Percentiles rank a stretch among this genome's conserved stretches.
phyloP scores from a whole-genome alignment of 2,113 vertebrate genomes.

The Melozone crissalis region DNA sequence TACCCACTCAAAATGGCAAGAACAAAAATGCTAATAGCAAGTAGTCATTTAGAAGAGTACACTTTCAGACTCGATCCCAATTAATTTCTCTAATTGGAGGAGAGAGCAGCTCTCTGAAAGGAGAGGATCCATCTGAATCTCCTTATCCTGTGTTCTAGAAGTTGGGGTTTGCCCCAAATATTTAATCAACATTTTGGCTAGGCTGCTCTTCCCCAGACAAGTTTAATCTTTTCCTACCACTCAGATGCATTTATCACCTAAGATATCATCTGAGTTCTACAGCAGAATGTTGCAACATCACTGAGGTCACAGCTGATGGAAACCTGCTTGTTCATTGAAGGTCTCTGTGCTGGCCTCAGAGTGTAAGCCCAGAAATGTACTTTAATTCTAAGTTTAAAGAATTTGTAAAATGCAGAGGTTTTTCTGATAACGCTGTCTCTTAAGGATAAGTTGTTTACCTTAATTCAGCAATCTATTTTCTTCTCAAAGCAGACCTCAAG shows the following conservation, averaged over 20 bases:
- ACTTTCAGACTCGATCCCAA: slow-evolving; percentile 14
- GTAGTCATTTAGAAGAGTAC: slow-evolving; percentile 25
- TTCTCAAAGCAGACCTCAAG: not conserved
- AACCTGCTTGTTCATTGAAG: not conserved
- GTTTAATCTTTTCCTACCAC: not conserved
- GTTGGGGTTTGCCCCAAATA: not conserved
- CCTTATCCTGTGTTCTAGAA: not conserved
- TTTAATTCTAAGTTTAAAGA: not conserved
- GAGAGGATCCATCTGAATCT: not conserved
- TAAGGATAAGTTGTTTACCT: not conserved
- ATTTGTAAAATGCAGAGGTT: not conserved
- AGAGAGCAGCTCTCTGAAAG: not conserved
- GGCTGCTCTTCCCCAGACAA: not conserved
- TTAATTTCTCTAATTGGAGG: slow-evolving; percentile 12
- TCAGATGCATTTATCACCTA: not conserved
- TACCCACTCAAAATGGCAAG: slow-evolving; percentile 6
- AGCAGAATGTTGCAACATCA: not conserved
- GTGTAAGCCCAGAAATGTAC: not conserved
- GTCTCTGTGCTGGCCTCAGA: not conserved
- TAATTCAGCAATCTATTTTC: not conserved
- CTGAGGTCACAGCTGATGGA: not conserved
- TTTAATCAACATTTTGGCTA: not conserved
- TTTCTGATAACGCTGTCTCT: not conserved
- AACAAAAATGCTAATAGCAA: not conserved
- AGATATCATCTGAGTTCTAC: not conserved